A percentile compares a stretch with the other conserved stretches of the same genome.
phyloP scores from a whole-genome alignment of 2,888 invertebrate genomes.

The Eilema caniola region DNA sequence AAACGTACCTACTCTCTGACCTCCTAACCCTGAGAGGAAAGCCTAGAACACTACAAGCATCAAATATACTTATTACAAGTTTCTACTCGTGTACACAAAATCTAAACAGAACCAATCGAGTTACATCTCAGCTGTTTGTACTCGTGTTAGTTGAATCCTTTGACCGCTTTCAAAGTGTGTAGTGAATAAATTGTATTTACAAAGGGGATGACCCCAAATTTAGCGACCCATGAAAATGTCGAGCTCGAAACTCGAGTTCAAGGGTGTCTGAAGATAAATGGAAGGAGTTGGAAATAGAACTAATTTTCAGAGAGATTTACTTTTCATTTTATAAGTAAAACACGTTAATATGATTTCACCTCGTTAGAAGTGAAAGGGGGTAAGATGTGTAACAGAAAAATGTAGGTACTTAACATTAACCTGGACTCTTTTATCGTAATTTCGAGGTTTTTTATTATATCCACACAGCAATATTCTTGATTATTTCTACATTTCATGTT shows the following conservation, averaged over 20 bases:
- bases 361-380: no score
- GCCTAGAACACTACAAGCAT: neutral
- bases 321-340: no score
- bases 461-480: no score
- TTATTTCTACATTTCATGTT: no score
- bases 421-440: no score
- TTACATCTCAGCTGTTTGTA: neutral
- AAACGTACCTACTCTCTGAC: no score
- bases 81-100: neutral
- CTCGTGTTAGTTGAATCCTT: neutral
- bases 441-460: no score
- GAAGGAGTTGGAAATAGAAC: neutral
- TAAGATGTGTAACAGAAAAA: no score
- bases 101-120: neutral
- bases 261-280: neutral
- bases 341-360: no score
- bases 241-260: neutral
- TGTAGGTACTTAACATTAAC: no score
- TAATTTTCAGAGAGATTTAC: no score
- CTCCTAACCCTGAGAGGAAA: no score
- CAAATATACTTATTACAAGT: neutral
- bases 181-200: neutral
- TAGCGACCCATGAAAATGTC: neutral
- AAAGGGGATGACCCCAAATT: conserved; percentile 1
- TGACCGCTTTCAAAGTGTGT: neutral